Evolutionary conservation across 92 coral and sea anemone species (phyloP), one percentile per base, ranked within the genome.

Genomic region (Epizoanthus scotinus): DNA sequence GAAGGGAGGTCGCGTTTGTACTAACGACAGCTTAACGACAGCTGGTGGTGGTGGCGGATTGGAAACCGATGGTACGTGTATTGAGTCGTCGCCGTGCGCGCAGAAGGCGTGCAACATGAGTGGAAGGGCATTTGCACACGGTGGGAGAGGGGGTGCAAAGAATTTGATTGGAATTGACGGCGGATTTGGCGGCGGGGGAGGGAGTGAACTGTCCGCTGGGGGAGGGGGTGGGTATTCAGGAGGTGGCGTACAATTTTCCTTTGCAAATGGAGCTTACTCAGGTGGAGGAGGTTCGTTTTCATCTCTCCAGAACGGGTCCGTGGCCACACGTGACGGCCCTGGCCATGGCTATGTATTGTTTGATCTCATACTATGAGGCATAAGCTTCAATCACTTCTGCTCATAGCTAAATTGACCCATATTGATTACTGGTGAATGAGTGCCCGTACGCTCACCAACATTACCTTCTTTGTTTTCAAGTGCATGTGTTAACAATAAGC

Each of bases 191-290:
- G 81, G 81, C 40, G 81, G 81, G 28, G 81, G 81, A 59, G 38
- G 55, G 10, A 40, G 81, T 40, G 21, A 8, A 0, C 2, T 0
- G 1, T 12, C 13, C 49, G 68, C 81, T 0, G 81, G 68, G 12
- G 81, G 81, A 59, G 81, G 81, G 27, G 81, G 81, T 38, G 81
- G 81, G 1, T 75, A 58, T n/a, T 59, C 56, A 36, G 81, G 81
- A 36, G 81, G 81, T 36, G 81, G 81, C 1, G 57, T 75, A 31
- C 40, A 38, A 6, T 58, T 57, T 14, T 5, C n/a, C 5, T 40
- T 59, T 21, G 25, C 10, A 21, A 27, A 57, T 13, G 68, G 68
- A n/a, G 66, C 68, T 25, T 22, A 15, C 21, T 66, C 68, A 34
- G 81, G 81, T 15, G 81, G 81, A 38, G 81, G 81, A 6, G 81